phyloP scores from a whole-genome alignment of 2,888 invertebrate species.

The Gryllus longicercus region DNA sequence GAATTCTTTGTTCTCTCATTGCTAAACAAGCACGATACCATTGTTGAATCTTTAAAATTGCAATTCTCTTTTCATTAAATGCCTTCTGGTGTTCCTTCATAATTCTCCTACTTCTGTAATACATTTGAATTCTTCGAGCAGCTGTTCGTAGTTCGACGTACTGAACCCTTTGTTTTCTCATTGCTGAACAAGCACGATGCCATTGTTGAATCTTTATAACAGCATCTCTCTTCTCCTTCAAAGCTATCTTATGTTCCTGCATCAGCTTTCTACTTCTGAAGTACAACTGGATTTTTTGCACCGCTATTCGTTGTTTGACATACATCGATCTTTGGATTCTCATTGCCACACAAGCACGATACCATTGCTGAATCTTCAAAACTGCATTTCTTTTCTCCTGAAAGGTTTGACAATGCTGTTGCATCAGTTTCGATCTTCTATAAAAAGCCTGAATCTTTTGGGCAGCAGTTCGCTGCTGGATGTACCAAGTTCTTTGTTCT shows the following conservation, averaged over 20 bases:
- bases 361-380: constrained; percentile 45
- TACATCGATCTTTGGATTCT: constrained; percentile 29
- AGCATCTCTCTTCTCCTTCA: constrained; percentile 44
- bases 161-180: background rate
- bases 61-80: constrained; percentile 35
- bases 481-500: constrained; percentile 31
- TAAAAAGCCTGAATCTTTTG: constrained; percentile 37
- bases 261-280: constrained; percentile 40
- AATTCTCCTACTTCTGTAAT: background rate
- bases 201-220: constrained; percentile 33
- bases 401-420: constrained; percentile 44
- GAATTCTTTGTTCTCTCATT: background rate
- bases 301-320: constrained; percentile 21
- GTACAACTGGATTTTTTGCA: constrained; percentile 41
- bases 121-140: background rate
- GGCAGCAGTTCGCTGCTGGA: constrained; percentile 36
- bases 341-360: constrained; percentile 41
- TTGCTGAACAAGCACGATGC: constrained; percentile 21
- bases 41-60: constrained; percentile 45
- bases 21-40: constrained; percentile 45
- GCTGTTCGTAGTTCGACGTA: background rate
- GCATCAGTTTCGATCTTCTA: constrained; percentile 40
- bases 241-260: constrained; percentile 44
- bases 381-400: constrained; percentile 43
- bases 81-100: background rate